Evolutionary conservation across 2,888 invertebrate genomes (phyloP).

Genomic region (Laspeyria flexula): DNA sequence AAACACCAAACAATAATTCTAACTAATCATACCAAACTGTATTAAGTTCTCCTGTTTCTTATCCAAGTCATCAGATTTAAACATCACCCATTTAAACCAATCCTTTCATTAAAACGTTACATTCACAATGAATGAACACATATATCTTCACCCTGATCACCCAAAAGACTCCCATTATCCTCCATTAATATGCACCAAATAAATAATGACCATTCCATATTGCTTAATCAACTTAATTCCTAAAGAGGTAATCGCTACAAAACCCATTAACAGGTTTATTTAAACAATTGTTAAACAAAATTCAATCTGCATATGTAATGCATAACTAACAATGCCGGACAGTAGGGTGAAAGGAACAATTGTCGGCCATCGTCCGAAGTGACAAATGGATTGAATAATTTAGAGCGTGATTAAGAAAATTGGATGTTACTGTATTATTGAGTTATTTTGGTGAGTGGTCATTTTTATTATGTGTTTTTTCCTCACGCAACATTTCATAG

Average conservation of each 20-base stretch:
- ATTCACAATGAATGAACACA: slow-evolving; percentile 16
- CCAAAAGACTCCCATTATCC: slow-evolving; percentile 17
- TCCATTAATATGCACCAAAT: slow-evolving; percentile 25
- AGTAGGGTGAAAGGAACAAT: slow-evolving; percentile 57
- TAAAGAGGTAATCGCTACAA: slow-evolving; percentile 43
- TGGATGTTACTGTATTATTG: slow-evolving; percentile 46
- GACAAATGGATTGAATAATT: slow-evolving; percentile 73
- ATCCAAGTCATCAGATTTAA: not conserved
- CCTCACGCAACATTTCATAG: no score
- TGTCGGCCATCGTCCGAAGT: slow-evolving; percentile 70
- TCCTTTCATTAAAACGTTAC: not conserved
- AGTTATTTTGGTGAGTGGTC: slow-evolving; percentile 39
- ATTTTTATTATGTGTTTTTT: slow-evolving; percentile 23
- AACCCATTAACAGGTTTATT: slow-evolving; percentile 47
- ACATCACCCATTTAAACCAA: not conserved
- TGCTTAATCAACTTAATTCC: slow-evolving; percentile 48
- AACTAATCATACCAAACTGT: no score
- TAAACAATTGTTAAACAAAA: slow-evolving; percentile 63
- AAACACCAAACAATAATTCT: no score
- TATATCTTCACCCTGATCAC: slow-evolving; percentile 19
- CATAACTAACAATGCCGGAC: slow-evolving; percentile 56
- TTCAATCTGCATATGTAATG: slow-evolving; percentile 79
- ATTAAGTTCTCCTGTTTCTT: not conserved
- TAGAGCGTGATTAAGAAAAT: slow-evolving; percentile 59
- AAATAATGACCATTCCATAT: slow-evolving; percentile 39